A percentile compares a stretch with the other conserved stretches of the same genome.
phyloP scores from a whole-genome alignment of 2,113 vertebrate species.

The Vulpes ferrilata region DNA sequence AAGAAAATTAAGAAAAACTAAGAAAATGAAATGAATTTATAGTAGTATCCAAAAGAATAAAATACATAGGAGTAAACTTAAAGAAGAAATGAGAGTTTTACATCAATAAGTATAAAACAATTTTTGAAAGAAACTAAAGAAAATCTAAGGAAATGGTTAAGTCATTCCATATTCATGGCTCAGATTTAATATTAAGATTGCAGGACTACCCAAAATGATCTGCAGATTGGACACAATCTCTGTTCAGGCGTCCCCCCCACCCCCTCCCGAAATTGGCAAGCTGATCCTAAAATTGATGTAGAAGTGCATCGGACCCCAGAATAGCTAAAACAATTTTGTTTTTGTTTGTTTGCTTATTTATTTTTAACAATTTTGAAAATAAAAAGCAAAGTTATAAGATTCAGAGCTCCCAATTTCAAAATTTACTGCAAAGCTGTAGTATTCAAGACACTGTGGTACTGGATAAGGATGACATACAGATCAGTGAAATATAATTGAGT shows the following conservation, averaged over 20 bases:
- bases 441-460: not conserved
- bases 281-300: not conserved
- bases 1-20: not conserved
- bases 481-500: not conserved
- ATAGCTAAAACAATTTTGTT: not conserved
- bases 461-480: not conserved
- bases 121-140: not conserved
- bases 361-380: not conserved
- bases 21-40: not conserved
- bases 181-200: slow-evolving; percentile 8
- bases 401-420: not conserved
- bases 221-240: not conserved
- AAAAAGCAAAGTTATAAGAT: not conserved
- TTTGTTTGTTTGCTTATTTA: not conserved
- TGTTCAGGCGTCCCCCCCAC: not conserved
- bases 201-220: not conserved
- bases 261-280: not conserved
- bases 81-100: not conserved
- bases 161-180: not conserved
- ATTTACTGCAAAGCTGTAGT: not conserved
- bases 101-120: not conserved
- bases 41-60: not conserved
- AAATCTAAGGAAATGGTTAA: not conserved
- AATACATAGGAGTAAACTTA: slow-evolving; percentile 2
- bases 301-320: not conserved